These are phyloP conservation scores for Chloromyia formosa DNA, from an alignment of 2,888 invertebrate genomes.

Conservation along the genomic window DNA sequence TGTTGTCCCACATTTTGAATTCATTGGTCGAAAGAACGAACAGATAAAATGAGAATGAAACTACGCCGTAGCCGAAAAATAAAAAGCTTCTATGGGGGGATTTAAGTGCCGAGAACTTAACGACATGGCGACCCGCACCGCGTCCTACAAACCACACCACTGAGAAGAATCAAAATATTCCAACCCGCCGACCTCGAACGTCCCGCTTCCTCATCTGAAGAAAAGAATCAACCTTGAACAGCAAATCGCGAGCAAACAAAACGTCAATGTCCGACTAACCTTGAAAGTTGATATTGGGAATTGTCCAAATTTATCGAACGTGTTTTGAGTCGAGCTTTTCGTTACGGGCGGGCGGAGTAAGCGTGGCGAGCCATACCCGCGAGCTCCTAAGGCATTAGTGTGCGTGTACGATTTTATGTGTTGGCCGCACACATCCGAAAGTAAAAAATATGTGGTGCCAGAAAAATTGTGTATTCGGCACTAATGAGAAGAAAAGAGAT, in stretches of 20 bases:
- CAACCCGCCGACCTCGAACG: constrained; percentile 18
- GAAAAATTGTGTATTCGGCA: not conserved
- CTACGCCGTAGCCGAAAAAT: constrained; percentile 12
- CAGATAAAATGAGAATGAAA: constrained; percentile 10
- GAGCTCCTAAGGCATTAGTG: not conserved
- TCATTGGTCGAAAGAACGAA: constrained; percentile 4
- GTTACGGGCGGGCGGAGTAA: constrained; percentile 1
- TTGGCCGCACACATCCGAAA: not conserved
- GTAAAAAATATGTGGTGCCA: not conserved
- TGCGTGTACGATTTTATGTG: not conserved
- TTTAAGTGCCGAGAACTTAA: constrained; percentile 14
- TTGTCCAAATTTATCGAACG: constrained; percentile 42
- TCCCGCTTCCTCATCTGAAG: constrained; percentile 14
- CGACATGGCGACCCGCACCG: not conserved
- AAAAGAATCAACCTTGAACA: constrained; percentile 39
- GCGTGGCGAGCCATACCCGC: not conserved
- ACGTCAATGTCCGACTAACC: constrained; percentile 65
- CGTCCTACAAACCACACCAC: not conserved
- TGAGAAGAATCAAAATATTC: constrained; percentile 35
- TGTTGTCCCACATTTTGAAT: constrained; percentile 22
- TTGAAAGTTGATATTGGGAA: constrained; percentile 57
- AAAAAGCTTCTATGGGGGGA: not conserved
- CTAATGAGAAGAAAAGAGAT: constrained; percentile 10
- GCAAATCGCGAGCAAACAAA: constrained; percentile 50
- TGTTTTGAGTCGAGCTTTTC: constrained; percentile 27